Percentiles rank a stretch among this genome's conserved stretches.
Evolutionary conservation across 2,797 vertebrate species (phyloP).

Genomic region (Heliangelus exortis): DNA sequence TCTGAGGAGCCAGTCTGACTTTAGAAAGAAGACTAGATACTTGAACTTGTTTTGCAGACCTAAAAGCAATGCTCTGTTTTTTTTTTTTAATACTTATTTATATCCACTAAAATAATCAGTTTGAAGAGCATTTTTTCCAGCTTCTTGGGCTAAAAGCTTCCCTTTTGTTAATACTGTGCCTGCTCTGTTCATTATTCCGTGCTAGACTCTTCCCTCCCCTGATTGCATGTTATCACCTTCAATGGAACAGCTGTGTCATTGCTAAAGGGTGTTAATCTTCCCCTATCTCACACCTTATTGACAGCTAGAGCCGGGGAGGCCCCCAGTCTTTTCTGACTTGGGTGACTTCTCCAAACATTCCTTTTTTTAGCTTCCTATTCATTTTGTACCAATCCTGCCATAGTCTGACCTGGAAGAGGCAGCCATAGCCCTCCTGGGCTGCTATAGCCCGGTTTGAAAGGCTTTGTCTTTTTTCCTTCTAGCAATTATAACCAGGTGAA

Average conservation of each 20-base stretch:
- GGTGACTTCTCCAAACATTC: conserved; percentile 49
- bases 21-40: conserved; percentile 36
- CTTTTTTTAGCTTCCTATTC: conserved; percentile 14
- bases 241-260: conserved; percentile 72
- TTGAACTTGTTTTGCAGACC: neutral
- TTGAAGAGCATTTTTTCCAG: neutral
- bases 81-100: neutral
- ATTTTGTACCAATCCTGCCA: neutral
- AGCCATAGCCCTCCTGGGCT: neutral
- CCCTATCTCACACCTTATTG: conserved; percentile 67
- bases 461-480: neutral
- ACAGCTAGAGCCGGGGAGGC: conserved; percentile 62
- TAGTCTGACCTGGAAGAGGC: neutral
- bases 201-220: conserved; percentile 54
- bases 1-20: conserved; percentile 4
- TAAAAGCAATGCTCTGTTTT: neutral
- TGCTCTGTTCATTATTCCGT: conserved; percentile 42
- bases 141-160: conserved; percentile 26
- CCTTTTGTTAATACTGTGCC: neutral
- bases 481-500: neutral
- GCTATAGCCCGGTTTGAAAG: neutral
- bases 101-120: conserved; percentile 8
- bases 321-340: conserved; percentile 51
- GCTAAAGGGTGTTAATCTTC: conserved; percentile 71
- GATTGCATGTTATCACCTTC: conserved; percentile 70